A percentile compares a stretch with the other conserved stretches of the same genome.
Conservation (phyloP, 2,888 invertebrate genomes). For the Caenorhabditis zanzibari region DNA sequence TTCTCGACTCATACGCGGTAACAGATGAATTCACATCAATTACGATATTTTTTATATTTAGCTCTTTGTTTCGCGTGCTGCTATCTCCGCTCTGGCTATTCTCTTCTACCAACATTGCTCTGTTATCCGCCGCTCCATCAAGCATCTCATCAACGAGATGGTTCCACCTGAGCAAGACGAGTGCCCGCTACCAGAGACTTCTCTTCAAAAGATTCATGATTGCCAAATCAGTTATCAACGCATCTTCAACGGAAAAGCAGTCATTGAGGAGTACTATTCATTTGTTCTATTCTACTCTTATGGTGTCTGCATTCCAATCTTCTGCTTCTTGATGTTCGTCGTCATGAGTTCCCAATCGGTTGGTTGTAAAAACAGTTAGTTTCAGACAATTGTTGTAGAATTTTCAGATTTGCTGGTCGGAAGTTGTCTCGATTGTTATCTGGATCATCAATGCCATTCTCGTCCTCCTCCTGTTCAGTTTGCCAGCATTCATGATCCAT, state of each 20-base stretch:
- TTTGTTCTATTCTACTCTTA: slow-evolving; percentile 69
- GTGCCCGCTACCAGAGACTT: slow-evolving; percentile 66
- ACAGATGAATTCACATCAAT: neutral
- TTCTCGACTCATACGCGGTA: slow-evolving; percentile 62
- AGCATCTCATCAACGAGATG: slow-evolving; percentile 63
- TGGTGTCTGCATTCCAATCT: slow-evolving; percentile 71
- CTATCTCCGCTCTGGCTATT: slow-evolving; percentile 60
- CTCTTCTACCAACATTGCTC: slow-evolving; percentile 65
- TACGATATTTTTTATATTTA: neutral
- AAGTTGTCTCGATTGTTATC: slow-evolving; percentile 67
- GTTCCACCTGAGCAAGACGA: slow-evolving; percentile 63
- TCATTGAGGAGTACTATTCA: slow-evolving; percentile 70
- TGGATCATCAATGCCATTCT: slow-evolving; percentile 72
- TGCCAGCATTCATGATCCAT: slow-evolving; percentile 75
- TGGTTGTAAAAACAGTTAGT: neutral
- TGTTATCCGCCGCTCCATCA: slow-evolving; percentile 60
- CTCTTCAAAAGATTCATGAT: slow-evolving; percentile 69
- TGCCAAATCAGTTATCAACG: slow-evolving; percentile 67
- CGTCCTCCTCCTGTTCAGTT: slow-evolving; percentile 70
- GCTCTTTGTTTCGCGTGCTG: slow-evolving; percentile 65
- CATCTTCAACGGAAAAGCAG: slow-evolving; percentile 66
- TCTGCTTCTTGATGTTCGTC: slow-evolving; percentile 65
- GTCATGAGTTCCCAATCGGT: slow-evolving; percentile 59
- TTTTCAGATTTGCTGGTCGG: slow-evolving; percentile 69
- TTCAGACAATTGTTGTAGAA: slow-evolving; percentile 36